phyloP scores from a whole-genome alignment of 2,113 vertebrate genomes.

The Enhydra lutris region DNA sequence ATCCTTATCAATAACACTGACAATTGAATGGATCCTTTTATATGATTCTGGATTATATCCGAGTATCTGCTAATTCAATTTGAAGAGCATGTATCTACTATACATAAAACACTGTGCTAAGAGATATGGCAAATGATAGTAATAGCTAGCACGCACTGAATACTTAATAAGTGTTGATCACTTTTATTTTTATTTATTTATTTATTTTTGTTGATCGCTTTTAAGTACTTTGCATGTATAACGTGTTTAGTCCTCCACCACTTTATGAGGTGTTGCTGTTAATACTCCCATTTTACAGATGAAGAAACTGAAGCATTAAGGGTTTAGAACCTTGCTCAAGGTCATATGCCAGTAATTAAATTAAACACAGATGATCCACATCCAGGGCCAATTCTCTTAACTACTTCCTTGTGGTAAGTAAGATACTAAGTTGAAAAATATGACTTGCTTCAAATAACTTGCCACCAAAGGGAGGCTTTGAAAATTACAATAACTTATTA shows the following conservation, averaged over 20 bases:
- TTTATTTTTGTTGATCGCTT: not conserved
- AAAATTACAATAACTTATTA: not conserved
- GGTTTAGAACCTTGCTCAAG: not conserved
- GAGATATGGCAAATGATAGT: not conserved
- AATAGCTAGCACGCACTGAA: not conserved
- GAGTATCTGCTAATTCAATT: not conserved
- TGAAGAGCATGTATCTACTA: not conserved
- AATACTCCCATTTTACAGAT: not conserved
- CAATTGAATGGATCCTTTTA: not conserved
- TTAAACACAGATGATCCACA: not conserved
- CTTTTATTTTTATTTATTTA: not conserved
- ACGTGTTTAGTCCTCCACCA: not conserved
- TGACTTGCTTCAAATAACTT: not conserved
- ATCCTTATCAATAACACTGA: not conserved
- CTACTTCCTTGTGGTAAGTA: not conserved
- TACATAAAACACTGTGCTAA: not conserved
- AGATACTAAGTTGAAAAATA: conserved; percentile 2
- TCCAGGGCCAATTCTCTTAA: not conserved
- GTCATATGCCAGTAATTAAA: not conserved
- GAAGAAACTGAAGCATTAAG: not conserved
- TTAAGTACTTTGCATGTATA: not conserved
- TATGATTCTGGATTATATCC: not conserved
- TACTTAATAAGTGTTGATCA: not conserved
- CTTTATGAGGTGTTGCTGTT: not conserved
- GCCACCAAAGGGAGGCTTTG: not conserved